Evolutionary conservation across 1,140 invertebrate genomes (phyloP).

Genomic region (Drosophila elegans): DNA sequence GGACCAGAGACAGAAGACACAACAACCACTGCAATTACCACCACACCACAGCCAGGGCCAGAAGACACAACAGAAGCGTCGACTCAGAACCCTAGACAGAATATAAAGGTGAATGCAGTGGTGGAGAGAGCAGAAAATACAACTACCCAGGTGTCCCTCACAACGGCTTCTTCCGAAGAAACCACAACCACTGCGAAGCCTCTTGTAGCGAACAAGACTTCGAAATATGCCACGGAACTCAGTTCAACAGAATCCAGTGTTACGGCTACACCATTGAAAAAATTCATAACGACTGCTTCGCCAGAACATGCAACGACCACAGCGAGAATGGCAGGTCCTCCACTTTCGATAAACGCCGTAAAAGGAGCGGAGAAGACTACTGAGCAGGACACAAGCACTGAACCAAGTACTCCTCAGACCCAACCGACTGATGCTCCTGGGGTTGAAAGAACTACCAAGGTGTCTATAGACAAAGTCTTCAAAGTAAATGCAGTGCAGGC

Average conservation of each 20-base stretch:
- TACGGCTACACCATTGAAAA: background rate
- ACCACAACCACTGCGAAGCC: constrained; percentile 2
- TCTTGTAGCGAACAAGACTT: background rate
- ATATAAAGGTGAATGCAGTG: constrained; percentile 30
- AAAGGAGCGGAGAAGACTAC: background rate
- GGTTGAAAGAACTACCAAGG: no score
- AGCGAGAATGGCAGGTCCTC: background rate
- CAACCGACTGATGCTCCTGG: background rate
- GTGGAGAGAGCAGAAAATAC: background rate
- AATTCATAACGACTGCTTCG: constrained; percentile 10
- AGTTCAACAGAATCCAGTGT: background rate
- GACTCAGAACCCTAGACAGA: background rate
- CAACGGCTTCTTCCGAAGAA: constrained; percentile 7
- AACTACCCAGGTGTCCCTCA: background rate
- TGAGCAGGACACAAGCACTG: background rate
- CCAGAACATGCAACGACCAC: constrained; percentile 22
- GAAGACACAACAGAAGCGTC: background rate
- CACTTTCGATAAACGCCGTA: constrained; percentile 13
- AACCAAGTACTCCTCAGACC: background rate
- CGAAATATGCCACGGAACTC: background rate
- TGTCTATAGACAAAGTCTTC: background rate
- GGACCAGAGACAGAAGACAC: background rate
- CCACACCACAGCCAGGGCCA: background rate
- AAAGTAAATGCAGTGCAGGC: constrained; percentile 8
- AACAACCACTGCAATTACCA: background rate